phyloP scores from a whole-genome alignment of 2,113 vertebrate species.

The Amazona vittata region DNA sequence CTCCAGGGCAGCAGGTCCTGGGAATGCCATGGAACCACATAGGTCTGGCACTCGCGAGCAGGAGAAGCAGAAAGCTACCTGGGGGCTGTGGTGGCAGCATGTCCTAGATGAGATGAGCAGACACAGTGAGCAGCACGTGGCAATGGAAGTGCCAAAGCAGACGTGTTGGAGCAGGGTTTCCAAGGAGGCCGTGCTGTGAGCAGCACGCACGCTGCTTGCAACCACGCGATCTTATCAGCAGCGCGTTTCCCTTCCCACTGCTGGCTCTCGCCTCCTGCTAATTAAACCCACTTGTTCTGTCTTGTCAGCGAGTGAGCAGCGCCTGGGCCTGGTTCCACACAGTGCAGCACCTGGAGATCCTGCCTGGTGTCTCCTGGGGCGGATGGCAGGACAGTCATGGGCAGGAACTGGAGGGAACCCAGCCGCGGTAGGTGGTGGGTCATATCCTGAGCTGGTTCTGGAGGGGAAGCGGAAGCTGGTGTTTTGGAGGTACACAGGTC shows the following conservation, averaged over 20 bases:
- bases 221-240: not conserved
- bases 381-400: not conserved
- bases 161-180: not conserved
- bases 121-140: not conserved
- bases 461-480: not conserved
- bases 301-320: not conserved
- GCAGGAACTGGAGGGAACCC: not conserved
- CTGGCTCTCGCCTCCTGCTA: not conserved
- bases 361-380: not conserved
- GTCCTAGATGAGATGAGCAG: not conserved
- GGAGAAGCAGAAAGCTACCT: not conserved
- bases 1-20: not conserved
- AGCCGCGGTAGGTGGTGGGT: fast-evolving
- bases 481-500: not conserved
- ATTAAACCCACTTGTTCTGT: not conserved
- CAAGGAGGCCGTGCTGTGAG: not conserved
- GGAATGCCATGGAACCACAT: not conserved
- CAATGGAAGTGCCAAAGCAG: not conserved
- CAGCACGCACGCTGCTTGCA: fast-evolving
- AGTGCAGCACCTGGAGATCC: not conserved
- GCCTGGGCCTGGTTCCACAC: not conserved
- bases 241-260: not conserved
- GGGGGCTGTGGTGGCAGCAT: fast-evolving
- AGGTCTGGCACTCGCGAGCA: not conserved
- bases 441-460: not conserved